Evolutionary conservation across 2,797 vertebrate genomes (phyloP), one percentile per base, ranked within the genome.

Genomic region (Scomberomorus guttatus): DNA sequence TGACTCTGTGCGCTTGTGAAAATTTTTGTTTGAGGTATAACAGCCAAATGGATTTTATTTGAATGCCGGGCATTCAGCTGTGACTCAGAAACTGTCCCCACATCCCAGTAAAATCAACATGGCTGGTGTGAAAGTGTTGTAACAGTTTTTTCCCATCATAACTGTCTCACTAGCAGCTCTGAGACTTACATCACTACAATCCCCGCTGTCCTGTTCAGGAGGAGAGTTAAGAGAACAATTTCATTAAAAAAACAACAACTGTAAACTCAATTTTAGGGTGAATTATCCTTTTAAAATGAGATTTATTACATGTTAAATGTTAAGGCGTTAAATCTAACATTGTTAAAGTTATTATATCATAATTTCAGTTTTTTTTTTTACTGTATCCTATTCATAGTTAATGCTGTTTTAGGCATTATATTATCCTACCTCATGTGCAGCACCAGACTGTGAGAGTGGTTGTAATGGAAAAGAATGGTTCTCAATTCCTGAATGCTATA

Each of bases 91-190:
- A 52, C 14, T 17, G 59, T 59, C 73, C 9, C 32, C 22, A 29
- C 7, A 71, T 71, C 32, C 67, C 64, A 61, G 46, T 65, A 77
- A 80, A 82, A 66, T 70, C 75, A n/a, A 27, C 34, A 48, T 11
- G 0, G 57, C 63, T 64, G 7, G 17, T 50, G 48, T 62, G n/a
- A 39, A 51, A 15, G 37, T 11, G 18, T 50, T 50, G 15, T 48
- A 50, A 20, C 18, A 9, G 17, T 18, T 50, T 6, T 46, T 59
- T 62, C 51, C 51, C 57, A 60, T 79, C 57, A 20, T 51, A 29
- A 32, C 27, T 3, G 18, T 71, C 46, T 34, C 58, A 54, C 20
- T 3, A 13, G 37, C 24, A 60, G 57, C 62, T 63, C 44, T 32
- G 17, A n/a, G 63, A 63, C 69, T 62, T 54, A 70, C 51, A 48